These are phyloP conservation scores for Ceratitis capitata DNA, from an alignment of 1,140 invertebrate species.

Conservation along the genomic window DNA sequence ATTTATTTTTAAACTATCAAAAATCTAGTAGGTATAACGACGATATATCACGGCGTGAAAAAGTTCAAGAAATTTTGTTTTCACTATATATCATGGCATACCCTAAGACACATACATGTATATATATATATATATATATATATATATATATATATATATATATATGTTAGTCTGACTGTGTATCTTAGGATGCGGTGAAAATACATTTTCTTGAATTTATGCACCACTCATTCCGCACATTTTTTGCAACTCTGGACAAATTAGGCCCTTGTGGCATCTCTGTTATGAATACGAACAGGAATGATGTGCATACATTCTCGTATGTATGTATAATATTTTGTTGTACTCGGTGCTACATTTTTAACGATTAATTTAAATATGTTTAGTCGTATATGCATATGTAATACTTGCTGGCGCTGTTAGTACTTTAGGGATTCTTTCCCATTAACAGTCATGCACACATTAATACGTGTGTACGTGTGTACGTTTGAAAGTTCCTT, in stretches of 20 bases:
- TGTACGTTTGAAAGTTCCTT: not conserved
- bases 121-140: too few relatives aligned
- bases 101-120: too few relatives aligned
- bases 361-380: conserved; percentile 15
- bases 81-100: too few relatives aligned
- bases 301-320: not conserved
- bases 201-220: not conserved
- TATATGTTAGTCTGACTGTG: too few relatives aligned
- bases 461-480: not conserved
- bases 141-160: not conserved
- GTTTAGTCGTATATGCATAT: not conserved
- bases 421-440: not conserved
- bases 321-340: not conserved
- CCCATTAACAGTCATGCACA: not conserved
- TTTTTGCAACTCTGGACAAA: not conserved
- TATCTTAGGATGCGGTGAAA: too few relatives aligned
- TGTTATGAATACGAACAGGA: conserved; percentile 23
- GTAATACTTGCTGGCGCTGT: not conserved
- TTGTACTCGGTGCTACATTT: not conserved
- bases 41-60: too few relatives aligned
- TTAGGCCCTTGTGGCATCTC: conserved; percentile 33
- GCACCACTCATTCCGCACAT: not conserved
- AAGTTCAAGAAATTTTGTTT: too few relatives aligned
- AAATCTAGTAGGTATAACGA: too few relatives aligned
- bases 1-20: too few relatives aligned